Conservation (phyloP, 2,113 vertebrate species). For the Pithys albifrons region DNA sequence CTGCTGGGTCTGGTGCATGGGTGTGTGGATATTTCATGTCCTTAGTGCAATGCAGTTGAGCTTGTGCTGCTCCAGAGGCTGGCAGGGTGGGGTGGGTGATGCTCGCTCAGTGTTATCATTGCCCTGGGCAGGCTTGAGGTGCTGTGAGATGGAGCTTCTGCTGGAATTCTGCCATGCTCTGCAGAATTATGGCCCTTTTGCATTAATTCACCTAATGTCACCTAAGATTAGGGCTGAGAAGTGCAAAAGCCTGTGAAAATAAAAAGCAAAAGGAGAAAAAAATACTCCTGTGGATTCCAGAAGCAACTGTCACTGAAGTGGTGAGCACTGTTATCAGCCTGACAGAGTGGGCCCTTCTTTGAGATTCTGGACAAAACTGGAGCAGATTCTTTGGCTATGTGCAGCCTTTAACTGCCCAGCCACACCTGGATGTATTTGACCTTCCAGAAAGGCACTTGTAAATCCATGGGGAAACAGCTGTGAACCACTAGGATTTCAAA, state of each 20-base stretch:
- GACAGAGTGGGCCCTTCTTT: background rate
- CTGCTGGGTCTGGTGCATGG: background rate
- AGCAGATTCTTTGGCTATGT: background rate
- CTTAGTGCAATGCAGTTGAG: background rate
- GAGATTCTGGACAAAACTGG: background rate
- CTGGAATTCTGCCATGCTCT: background rate
- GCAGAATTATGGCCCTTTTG: background rate
- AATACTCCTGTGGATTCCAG: background rate
- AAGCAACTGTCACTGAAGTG: background rate
- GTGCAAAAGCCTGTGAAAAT: background rate
- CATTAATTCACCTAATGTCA: background rate
- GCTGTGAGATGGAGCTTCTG: background rate
- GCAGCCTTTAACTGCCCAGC: background rate
- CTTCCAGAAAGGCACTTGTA: background rate
- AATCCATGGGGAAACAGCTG: background rate
- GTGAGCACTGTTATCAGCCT: background rate
- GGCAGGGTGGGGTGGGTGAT: accelerated
- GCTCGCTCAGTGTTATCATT: accelerated
- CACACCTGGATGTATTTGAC: background rate
- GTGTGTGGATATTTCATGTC: background rate
- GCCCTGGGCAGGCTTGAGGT: background rate
- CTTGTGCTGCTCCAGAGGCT: background rate
- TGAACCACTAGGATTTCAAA: background rate
- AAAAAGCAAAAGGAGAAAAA: background rate
- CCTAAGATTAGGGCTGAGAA: background rate